phyloP scores from a whole-genome alignment of 2,888 invertebrate species.

The Luperina nickerlii region DNA sequence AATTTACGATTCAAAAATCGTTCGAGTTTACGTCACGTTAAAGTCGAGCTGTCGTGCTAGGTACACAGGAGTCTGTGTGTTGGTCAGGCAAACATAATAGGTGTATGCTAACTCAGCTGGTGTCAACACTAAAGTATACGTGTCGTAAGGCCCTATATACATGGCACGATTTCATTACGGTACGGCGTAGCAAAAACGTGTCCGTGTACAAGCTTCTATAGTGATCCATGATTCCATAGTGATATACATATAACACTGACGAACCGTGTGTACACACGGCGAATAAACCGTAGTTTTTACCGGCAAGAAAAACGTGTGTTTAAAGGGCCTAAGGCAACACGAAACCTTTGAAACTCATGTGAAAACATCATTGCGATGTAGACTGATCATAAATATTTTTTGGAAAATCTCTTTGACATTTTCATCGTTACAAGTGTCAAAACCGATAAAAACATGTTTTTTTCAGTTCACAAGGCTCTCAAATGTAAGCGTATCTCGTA shows the following conservation, averaged over 20 bases:
- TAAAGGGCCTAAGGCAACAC: background rate
- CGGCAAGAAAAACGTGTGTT: too few relatives aligned
- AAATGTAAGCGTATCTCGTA: constrained; percentile 31
- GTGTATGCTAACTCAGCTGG: background rate
- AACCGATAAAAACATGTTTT: constrained; percentile 44
- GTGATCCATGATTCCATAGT: too few relatives aligned
- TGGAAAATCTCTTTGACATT: background rate
- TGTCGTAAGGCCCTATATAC: background rate
- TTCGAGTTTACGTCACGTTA: background rate
- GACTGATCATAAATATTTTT: background rate
- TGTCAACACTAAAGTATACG: background rate
- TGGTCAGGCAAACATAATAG: too few relatives aligned
- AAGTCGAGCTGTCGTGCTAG: background rate
- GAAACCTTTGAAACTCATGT: background rate
- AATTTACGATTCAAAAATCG: background rate
- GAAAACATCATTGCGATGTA: background rate
- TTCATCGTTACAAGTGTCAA: background rate
- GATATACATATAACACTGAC: background rate
- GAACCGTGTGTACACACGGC: background rate
- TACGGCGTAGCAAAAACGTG: background rate
- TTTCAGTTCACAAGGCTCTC: constrained; percentile 15
- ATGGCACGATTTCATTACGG: background rate
- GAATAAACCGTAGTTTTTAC: background rate
- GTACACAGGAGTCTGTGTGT: background rate
- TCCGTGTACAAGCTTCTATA: background rate